phyloP scores from a whole-genome alignment of 2,113 vertebrate genomes.

The Chauna torquata region DNA sequence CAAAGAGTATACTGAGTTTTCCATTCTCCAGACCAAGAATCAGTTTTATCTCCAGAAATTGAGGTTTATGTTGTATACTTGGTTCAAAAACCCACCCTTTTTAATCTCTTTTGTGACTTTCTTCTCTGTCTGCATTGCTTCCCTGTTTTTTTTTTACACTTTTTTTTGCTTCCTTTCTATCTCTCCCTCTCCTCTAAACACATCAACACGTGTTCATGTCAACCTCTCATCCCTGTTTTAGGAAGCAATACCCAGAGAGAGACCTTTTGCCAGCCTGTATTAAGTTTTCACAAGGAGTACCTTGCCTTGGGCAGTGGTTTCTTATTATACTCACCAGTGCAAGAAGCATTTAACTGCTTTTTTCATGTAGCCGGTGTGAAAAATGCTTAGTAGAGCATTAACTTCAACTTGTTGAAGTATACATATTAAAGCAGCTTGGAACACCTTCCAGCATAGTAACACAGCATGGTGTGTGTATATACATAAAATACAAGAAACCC shows the following conservation, averaged over 20 bases:
- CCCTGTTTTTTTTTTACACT: background rate
- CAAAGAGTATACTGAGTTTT: background rate
- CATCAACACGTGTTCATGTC: background rate
- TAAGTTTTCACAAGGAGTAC: background rate
- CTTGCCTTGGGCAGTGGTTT: conserved; percentile 13
- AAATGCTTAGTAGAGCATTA: background rate
- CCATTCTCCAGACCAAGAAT: background rate
- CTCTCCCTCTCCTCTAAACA: background rate
- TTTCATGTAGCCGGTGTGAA: background rate
- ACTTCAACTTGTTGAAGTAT: background rate
- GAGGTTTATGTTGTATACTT: background rate
- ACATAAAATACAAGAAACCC: background rate
- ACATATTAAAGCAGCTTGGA: background rate
- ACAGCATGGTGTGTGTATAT: rapidly evolving
- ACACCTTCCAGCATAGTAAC: background rate
- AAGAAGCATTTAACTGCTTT: background rate
- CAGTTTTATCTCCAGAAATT: background rate
- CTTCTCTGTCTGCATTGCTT: background rate
- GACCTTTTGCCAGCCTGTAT: background rate
- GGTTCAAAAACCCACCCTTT: background rate
- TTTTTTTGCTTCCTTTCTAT: background rate
- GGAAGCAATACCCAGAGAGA: background rate
- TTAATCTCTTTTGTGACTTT: background rate
- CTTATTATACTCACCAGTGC: background rate
- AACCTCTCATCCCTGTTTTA: background rate